A percentile compares a stretch with the other conserved stretches of the same genome.
Conservation (phyloP, 2,888 invertebrate species). For the Oxycera nigricornis region DNA sequence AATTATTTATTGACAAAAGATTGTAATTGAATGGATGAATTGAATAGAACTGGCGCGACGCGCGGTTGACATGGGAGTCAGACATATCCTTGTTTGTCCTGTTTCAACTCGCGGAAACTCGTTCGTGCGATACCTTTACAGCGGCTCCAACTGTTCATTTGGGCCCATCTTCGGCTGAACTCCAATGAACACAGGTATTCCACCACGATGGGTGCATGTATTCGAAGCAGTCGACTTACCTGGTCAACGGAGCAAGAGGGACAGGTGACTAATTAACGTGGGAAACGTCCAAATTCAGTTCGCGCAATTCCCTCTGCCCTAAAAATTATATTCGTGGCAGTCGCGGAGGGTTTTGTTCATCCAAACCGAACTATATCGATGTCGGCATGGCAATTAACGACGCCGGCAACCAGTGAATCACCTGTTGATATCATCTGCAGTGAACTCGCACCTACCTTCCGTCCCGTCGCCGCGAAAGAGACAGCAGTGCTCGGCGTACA, state of each 20-base stretch:
- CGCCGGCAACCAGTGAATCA: conserved; percentile 40
- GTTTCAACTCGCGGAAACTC: too few relatives aligned
- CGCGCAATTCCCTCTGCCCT: too few relatives aligned
- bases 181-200: background rate
- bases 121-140: too few relatives aligned
- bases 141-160: too few relatives aligned
- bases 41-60: too few relatives aligned
- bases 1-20: too few relatives aligned
- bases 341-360: background rate
- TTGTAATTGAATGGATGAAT: too few relatives aligned
- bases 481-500: background rate
- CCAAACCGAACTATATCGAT: background rate
- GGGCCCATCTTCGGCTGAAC: background rate
- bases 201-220: background rate
- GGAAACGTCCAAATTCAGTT: background rate
- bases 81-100: too few relatives aligned
- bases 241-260: background rate
- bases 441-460: conserved; percentile 3
- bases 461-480: conserved; percentile 14
- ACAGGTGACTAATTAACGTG: conserved; percentile 27
- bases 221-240: background rate
- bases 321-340: too few relatives aligned
- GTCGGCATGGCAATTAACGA: conserved; percentile 1
- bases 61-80: too few relatives aligned
- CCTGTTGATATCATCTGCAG: conserved; percentile 45